Evolutionary conservation across 2,797 vertebrate species (phyloP).

Genomic region (Apogon hyalosoma): DNA sequence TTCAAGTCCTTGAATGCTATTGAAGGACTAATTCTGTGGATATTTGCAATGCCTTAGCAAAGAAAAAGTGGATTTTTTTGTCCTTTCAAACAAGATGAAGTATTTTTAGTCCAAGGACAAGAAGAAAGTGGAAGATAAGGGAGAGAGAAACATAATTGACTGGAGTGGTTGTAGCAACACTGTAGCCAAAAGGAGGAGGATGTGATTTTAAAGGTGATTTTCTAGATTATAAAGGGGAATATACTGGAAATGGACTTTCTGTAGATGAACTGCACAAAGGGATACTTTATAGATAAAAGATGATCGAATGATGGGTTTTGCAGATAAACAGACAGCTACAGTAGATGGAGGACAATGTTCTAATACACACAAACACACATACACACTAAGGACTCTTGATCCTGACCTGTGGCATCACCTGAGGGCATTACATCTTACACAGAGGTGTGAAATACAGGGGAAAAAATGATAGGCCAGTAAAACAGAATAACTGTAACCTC

Average conservation of each 20-base stretch:
- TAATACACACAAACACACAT: conserved; percentile 18
- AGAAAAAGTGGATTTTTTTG: conserved; percentile 3
- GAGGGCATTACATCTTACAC: conserved; percentile 20
- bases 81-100: conserved; percentile 10
- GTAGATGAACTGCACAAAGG: conserved; percentile 5
- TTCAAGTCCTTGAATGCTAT: neutral
- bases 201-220: conserved; percentile 23
- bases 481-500: too few relatives aligned
- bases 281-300: neutral
- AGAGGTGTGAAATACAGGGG: neutral
- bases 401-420: conserved; percentile 28
- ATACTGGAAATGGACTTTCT: conserved; percentile 34
- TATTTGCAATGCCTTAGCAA: conserved; percentile 9
- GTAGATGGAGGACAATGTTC: conserved; percentile 42
- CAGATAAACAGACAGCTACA: conserved; percentile 34
- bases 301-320: neutral
- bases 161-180: neutral
- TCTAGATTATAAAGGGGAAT: conserved; percentile 25
- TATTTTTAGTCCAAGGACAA: conserved; percentile 28
- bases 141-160: conserved; percentile 7
- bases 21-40: conserved; percentile 3
- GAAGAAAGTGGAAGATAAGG: conserved; percentile 10
- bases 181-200: conserved; percentile 13
- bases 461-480: too few relatives aligned
- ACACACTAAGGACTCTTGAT: conserved; percentile 4